phyloP scores from a whole-genome alignment of 2,888 invertebrate species.

The Diloba caeruleocephala region DNA sequence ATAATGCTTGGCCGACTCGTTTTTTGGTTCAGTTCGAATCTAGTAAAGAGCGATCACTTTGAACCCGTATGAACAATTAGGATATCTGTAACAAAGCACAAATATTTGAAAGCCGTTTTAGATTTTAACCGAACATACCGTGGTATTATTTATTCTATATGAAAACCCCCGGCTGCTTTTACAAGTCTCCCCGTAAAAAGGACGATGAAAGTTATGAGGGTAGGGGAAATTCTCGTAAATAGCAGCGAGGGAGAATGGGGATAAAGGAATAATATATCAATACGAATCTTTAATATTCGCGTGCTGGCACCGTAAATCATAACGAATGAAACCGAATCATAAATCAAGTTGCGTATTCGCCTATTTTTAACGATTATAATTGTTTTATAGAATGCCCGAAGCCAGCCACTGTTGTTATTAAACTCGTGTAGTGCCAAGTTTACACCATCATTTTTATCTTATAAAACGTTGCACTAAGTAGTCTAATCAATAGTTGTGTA shows the following conservation, averaged over 20 bases:
- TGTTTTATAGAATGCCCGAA: conserved; percentile 56
- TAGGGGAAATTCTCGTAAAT: conserved; percentile 86
- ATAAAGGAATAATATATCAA: conserved; percentile 89
- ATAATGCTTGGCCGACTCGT: too few species aligned
- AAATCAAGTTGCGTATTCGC: conserved; percentile 77
- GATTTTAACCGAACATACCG: conserved; percentile 68
- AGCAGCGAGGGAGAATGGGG: conserved; percentile 84
- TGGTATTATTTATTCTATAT: conserved; percentile 71
- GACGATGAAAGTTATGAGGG: conserved; percentile 87
- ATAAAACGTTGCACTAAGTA: too few species aligned
- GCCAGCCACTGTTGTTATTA: conserved; percentile 37
- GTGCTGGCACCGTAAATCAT: conserved; percentile 85
- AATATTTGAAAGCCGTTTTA: conserved; percentile 52
- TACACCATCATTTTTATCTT: not conserved
- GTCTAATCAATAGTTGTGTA: too few species aligned
- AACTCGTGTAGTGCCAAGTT: conserved; percentile 26
- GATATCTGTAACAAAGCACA: conserved; percentile 29
- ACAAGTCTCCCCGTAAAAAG: conserved; percentile 84
- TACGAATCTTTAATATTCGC: conserved; percentile 89
- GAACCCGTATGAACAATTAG: conserved; percentile 13
- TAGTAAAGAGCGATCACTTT: conserved; percentile 18
- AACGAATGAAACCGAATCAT: conserved; percentile 83
- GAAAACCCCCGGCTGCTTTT: conserved; percentile 75
- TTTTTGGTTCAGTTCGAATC: too few species aligned
- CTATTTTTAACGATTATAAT: conserved; percentile 69